These are phyloP conservation scores for Rhagoletis zephyria DNA, from an alignment of 1,140 invertebrate genomes.

Conservation along the genomic window DNA sequence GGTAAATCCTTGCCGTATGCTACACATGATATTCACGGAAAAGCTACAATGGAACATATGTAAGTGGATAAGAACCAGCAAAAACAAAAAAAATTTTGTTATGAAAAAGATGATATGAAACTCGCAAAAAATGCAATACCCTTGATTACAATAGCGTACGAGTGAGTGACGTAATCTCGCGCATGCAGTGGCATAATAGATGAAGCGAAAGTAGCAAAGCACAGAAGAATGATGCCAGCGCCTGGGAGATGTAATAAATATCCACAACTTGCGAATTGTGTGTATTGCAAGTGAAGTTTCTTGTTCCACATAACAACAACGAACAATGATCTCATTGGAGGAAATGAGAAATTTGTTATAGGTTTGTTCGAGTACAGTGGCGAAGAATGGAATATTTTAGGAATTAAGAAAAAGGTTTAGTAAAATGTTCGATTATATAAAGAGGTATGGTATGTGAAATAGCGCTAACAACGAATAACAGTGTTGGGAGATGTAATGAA, in stretches of 20 bases:
- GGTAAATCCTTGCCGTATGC: too few species aligned
- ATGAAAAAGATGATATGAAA: neutral
- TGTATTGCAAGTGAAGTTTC: neutral
- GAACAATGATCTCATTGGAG: neutral
- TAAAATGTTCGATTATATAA: too few species aligned
- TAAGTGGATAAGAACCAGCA: neutral
- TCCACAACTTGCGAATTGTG: neutral
- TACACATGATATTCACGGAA: too few species aligned
- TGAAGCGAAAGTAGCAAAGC: neutral
- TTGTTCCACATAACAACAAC: neutral
- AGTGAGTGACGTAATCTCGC: conserved; percentile 38
- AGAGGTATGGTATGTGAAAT: too few species aligned
- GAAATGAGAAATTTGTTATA: neutral
- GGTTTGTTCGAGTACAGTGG: too few species aligned
- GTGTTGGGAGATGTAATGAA: too few species aligned
- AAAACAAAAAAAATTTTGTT: too few species aligned
- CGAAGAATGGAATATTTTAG: too few species aligned
- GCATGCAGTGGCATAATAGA: conserved; percentile 30
- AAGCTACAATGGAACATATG: neutral
- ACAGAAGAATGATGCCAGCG: conserved; percentile 26
- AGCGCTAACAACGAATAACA: too few species aligned
- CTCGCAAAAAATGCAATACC: conserved; percentile 8
- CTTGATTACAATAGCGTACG: neutral
- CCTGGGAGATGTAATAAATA: conserved; percentile 16
- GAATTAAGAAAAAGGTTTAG: too few species aligned